Base-by-base conservation (phyloP, 2,888 invertebrate genomes). In the Spodoptera littoralis region DNA sequence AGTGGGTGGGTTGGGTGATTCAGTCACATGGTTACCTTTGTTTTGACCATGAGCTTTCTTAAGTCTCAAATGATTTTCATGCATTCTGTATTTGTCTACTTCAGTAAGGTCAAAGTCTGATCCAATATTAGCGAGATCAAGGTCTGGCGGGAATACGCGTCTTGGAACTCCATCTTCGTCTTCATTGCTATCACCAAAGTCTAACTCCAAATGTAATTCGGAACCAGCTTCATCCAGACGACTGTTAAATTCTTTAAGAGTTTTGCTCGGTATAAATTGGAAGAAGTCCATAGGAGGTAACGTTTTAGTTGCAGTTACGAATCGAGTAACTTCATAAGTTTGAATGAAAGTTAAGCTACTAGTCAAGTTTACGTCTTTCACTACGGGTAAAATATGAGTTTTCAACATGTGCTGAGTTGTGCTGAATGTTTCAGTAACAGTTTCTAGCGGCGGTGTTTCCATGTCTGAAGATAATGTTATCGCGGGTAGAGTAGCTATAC, bases 261-360 rank as follows among this genome's bases (percentile, higher is more conserved):
- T 97, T 89, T 97, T 97, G 81, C 97, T 97, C 0, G 98, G 98
- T 58, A 97, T 97, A 83, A 98, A 98, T 85, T 98, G 98, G 92
- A 97, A 98, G 72, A 96, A 96, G 86, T 98, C 98, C 96, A 97
- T 96, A 0, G 98, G 98, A 6, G 98, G 98, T 50, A 98, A 88
- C 0, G 98, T 98, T 88, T 98, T 98, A 2, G 98, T 98, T 0
- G 98, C 98, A 0, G 98, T 98, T 11, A 98, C 98, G 60, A 98
- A 92, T 84, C 98, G 95, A 0, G 98, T 98, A 24, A 98, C 95
- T 83, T 97, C 96, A 90, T 98, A 98, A 0, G 98, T 98, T 92
- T 98, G 98, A 3, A 98, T 97, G 53, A 98, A 95, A 0, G 98
- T 98, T 77, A 98, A 92, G 66, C 96, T 96, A 55, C 96, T 96